Evolutionary conservation across 1,140 invertebrate genomes (phyloP), one percentile per base, ranked within the genome.

Genomic region (Temnothorax nylanderi): DNA sequence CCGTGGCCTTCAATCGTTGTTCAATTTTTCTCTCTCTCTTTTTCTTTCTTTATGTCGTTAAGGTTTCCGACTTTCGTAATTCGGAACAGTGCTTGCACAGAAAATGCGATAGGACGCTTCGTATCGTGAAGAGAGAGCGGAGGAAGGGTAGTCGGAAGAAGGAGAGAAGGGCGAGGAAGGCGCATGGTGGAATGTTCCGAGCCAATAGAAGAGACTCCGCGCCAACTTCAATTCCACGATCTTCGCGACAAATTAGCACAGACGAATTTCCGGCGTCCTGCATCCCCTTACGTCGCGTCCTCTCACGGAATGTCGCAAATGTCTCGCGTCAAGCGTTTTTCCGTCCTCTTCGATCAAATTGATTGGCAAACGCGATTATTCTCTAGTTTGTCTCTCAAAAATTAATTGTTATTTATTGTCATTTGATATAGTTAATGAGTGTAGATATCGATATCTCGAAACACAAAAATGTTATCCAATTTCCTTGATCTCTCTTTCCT

Each of bases 201-300:
- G 92, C 93, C 93, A 93, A 94, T 94, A 91, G 91, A 92, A 92
- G 91, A 93, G 91, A 92, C 91, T 90, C 75, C 85, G 92, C 88
- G 93, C 91, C 92, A 86, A 85, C 91, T 94, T 93, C 92, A 93
- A 93, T 94, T 93, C 84, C 85, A 87, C 92, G 91, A 94, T 93
- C 91, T 92, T 91, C 91, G 91, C 91, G 91, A 94, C 92, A 93
- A 94, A 94, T 94, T 92, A 94, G 88, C 92, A 88, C 90, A 86
- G 93, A 94, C 93, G 93, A 94, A 93, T 94, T 94, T 93, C 88
- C 87, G 89, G 85, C 76, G 91, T 86, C 75, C 86, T 71, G 58
- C 85, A 64, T 65, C 69, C 62, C 85, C 86, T 49, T 76, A 49
- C 37, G 13, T n/a, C 58, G 81, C 85, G 65, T 60, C 44, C 60